phyloP scores from a whole-genome alignment of 2,113 vertebrate species.

The Mastomys natalensis region DNA sequence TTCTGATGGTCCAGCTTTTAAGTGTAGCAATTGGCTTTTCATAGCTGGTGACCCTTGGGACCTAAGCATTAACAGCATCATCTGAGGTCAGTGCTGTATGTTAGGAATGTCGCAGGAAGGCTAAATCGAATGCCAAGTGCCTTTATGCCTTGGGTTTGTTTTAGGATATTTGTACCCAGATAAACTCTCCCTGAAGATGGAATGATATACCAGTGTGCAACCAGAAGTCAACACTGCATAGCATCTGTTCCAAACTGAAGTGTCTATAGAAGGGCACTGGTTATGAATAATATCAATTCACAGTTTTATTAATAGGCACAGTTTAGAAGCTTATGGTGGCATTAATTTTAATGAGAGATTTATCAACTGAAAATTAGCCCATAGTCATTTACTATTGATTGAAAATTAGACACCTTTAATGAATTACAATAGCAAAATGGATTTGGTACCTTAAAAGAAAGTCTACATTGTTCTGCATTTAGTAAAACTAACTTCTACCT shows the following conservation, averaged over 20 bases:
- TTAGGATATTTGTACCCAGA: constrained; percentile 74
- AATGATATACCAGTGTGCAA: constrained; percentile 43
- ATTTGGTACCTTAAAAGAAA: neutral
- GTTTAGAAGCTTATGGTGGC: constrained; percentile 74
- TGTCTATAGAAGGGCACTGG: constrained; percentile 72
- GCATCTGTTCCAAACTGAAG: constrained; percentile 83
- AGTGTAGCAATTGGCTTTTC: constrained; percentile 89
- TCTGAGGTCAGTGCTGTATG: constrained; percentile 73
- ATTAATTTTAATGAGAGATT: constrained; percentile 87
- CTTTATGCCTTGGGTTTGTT: constrained; percentile 58
- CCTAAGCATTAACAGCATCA: constrained; percentile 79
- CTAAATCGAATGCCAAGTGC: constrained; percentile 81
- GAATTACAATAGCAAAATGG: constrained; percentile 22
- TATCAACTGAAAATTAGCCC: constrained; percentile 85
- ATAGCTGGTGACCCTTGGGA: constrained; percentile 85
- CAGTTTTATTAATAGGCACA: constrained; percentile 83
- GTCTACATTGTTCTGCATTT: neutral
- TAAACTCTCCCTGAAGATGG: constrained; percentile 22
- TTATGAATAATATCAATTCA: constrained; percentile 81
- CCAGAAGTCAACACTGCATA: constrained; percentile 79
- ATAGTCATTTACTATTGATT: constrained; percentile 73
- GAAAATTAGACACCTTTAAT: constrained; percentile 46
- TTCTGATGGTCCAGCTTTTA: constrained; percentile 87
- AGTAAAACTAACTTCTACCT: neutral
- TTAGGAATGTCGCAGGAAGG: constrained; percentile 85